phyloP scores from a whole-genome alignment of 2,888 invertebrate species.

The Sicus ferrugineus region DNA sequence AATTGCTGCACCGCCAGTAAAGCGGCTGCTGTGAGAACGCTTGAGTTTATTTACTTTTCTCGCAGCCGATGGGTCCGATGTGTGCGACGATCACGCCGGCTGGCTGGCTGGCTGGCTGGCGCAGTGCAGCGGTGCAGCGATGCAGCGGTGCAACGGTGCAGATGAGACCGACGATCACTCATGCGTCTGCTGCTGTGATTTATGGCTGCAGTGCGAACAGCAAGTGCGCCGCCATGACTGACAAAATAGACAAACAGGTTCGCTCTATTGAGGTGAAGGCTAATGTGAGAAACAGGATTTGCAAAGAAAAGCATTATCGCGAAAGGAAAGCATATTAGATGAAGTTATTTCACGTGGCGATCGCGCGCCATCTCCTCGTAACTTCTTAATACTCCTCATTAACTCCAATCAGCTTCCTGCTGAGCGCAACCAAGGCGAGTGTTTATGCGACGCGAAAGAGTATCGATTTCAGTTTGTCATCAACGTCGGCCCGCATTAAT shows the following conservation, averaged over 20 bases:
- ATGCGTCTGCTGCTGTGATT: constrained; percentile 18
- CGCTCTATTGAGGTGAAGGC: constrained; percentile 17
- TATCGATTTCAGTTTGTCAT: background rate
- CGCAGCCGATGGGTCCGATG: background rate
- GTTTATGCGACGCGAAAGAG: background rate
- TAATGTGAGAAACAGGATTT: background rate
- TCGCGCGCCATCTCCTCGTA: background rate
- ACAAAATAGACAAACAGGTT: constrained; percentile 9
- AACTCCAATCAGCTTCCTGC: constrained; percentile 1
- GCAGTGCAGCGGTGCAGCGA: background rate
- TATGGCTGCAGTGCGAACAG: constrained; percentile 5
- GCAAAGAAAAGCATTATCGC: background rate
- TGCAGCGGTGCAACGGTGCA: background rate
- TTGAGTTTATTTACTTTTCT: constrained; percentile 39
- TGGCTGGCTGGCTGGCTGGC: background rate
- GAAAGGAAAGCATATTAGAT: background rate
- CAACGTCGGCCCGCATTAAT: constrained; percentile 6
- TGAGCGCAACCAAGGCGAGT: too few relatives aligned
- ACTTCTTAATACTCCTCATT: background rate
- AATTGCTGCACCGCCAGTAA: background rate
- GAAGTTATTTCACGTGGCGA: background rate
- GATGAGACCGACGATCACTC: background rate
- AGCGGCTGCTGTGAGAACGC: constrained; percentile 30
- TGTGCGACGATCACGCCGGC: background rate
- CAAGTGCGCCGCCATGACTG: too few relatives aligned